phyloP scores from a whole-genome alignment of 2,888 invertebrate genomes.

The Lamellibrachia columna region DNA sequence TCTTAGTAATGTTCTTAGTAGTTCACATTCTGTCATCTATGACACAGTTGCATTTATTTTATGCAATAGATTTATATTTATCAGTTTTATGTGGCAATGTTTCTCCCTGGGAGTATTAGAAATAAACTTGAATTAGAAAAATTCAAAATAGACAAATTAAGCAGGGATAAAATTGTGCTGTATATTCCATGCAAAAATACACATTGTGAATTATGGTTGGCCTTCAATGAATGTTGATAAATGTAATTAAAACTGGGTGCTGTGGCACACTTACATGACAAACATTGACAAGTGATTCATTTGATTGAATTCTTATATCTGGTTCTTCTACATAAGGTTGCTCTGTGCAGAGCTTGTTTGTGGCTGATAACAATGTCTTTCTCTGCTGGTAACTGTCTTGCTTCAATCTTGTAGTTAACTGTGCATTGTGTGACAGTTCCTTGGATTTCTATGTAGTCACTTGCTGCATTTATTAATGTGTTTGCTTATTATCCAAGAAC shows the following conservation, averaged over 20 bases:
- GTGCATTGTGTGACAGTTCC: not conserved
- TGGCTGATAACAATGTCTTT: not conserved
- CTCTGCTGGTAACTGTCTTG: not conserved
- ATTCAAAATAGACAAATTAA: not conserved
- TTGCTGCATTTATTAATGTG: not conserved
- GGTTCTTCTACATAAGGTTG: not conserved
- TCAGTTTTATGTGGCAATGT: not conserved
- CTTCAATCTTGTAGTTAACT: not conserved
- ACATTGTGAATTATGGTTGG: not conserved
- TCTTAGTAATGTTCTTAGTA: too few relatives aligned
- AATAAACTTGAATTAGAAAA: not conserved
- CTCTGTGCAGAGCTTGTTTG: not conserved
- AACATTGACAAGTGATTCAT: not conserved
- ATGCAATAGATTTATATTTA: not conserved
- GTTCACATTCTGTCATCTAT: too few relatives aligned
- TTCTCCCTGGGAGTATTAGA: not conserved
- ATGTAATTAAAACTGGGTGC: not conserved
- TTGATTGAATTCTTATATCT: not conserved
- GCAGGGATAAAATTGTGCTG: not conserved
- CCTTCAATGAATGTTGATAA: not conserved
- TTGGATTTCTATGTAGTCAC: not conserved
- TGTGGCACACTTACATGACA: not conserved
- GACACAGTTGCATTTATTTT: too few relatives aligned
- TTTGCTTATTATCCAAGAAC: not conserved
- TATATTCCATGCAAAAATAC: not conserved